phyloP scores from a whole-genome alignment of 2,888 invertebrate species.

The Hirudinaria manillensis region DNA sequence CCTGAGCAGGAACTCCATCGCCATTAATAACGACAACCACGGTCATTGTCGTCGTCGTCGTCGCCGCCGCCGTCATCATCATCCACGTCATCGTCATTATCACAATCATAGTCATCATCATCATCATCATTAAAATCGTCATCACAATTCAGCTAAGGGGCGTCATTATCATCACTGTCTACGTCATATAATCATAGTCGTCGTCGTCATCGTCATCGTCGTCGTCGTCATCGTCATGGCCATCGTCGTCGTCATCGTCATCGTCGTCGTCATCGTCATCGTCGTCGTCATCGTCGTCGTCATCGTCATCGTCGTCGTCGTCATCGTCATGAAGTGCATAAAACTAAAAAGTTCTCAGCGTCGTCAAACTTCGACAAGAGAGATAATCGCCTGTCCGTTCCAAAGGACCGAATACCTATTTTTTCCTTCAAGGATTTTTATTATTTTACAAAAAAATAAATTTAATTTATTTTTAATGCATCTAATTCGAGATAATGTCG shows the following conservation, averaged over 20 bases:
- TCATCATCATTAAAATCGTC: not conserved
- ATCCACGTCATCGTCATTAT: no score
- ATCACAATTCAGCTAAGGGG: not conserved
- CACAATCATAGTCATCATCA: no score
- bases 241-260: not conserved
- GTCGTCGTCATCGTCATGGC: not conserved
- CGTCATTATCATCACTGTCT: slow-evolving; percentile 17
- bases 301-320: slow-evolving; percentile 13
- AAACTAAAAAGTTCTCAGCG: no score
- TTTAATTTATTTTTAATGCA: no score
- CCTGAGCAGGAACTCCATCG: not conserved
- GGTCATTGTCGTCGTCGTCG: not conserved
- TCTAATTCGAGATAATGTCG: no score
- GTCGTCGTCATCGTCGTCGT: slow-evolving; percentile 26
- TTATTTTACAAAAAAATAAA: no score
- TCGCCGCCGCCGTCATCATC: no score
- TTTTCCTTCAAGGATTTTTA: no score
- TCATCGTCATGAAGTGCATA: slow-evolving; percentile 14
- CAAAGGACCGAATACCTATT: no score
- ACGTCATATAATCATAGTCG: not conserved
- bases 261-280: slow-evolving; percentile 19
- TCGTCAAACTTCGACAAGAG: no score
- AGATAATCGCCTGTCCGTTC: no score
- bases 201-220: slow-evolving; percentile 14
- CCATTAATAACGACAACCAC: not conserved